These are phyloP conservation scores for Geodia barretti DNA, from an alignment of 37 sponge, comb jelly and placozoan genomes.

Conservation along the genomic window DNA sequence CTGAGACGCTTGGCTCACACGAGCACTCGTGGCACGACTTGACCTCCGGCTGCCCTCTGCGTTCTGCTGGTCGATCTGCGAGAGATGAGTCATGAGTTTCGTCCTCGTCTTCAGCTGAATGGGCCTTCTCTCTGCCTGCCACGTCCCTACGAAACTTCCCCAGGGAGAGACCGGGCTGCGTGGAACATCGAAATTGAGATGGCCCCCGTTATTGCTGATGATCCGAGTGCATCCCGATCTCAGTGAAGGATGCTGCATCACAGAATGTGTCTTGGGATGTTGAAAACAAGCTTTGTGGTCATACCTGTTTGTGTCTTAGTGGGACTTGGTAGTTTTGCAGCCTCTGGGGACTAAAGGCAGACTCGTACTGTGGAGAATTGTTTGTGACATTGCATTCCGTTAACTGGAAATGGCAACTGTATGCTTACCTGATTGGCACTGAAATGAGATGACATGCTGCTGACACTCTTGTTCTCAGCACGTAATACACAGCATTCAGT, in stretches of 20 bases:
- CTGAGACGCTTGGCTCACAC: background rate
- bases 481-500: too few relatives aligned
- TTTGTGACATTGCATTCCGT: background rate
- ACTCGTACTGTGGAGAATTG: slow-evolving; percentile 56
- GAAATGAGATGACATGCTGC: slow-evolving; percentile 65
- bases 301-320: slow-evolving; percentile 68
- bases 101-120: slow-evolving; percentile 35
- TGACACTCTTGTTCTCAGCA: background rate
- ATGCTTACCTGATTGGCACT: slow-evolving; percentile 69
- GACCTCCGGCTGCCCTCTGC: background rate
- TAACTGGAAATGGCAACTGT: background rate
- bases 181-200: slow-evolving; percentile 5
- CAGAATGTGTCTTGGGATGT: too few relatives aligned
- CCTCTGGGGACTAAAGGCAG: slow-evolving; percentile 51
- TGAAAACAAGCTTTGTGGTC: background rate
- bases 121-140: slow-evolving; percentile 56
- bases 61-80: background rate
- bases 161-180: slow-evolving; percentile 54
- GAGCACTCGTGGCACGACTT: background rate
- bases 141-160: slow-evolving; percentile 68
- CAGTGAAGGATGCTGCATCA: slow-evolving; percentile 44
- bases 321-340: slow-evolving; percentile 74
- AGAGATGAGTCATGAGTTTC: slow-evolving; percentile 33
- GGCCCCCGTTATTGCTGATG: slow-evolving; percentile 66
- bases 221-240: slow-evolving; percentile 45